phyloP scores from a whole-genome alignment of 92 coral and sea anemone species.

The Palythoa caribaeorum region DNA sequence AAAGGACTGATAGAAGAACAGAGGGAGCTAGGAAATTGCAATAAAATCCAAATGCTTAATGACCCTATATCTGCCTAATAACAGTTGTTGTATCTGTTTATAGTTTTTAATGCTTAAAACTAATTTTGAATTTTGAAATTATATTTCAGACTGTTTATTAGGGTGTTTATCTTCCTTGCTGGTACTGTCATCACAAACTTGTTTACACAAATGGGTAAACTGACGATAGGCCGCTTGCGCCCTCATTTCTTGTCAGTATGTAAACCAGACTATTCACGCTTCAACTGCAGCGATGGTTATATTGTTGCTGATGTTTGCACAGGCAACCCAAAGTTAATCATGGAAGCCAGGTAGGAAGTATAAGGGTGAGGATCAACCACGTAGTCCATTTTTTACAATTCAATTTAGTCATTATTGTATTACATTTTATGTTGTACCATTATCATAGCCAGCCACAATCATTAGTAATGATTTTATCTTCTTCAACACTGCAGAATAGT shows the following conservation, averaged over 20 bases:
- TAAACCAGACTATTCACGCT: slow-evolving; percentile 79
- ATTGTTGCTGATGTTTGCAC: slow-evolving; percentile 82
- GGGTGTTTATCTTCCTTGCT: slow-evolving; percentile 78
- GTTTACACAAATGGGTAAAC: slow-evolving; percentile 93
- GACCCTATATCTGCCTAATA: background rate
- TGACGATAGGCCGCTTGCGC: slow-evolving; percentile 88
- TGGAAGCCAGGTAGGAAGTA: slow-evolving; percentile 80
- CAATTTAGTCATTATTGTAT: no score
- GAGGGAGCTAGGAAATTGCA: no score
- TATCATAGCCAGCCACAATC: no score
- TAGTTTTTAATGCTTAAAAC: background rate
- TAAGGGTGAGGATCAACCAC: background rate
- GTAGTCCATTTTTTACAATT: no score
- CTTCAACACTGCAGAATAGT: no score
- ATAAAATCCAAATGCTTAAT: no score
- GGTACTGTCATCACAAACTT: slow-evolving; percentile 87
- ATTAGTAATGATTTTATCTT: no score
- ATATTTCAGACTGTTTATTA: slow-evolving; percentile 61
- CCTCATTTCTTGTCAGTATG: slow-evolving; percentile 93
- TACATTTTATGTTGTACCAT: no score
- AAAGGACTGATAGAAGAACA: no score
- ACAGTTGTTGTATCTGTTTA: background rate
- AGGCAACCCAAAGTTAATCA: slow-evolving; percentile 78
- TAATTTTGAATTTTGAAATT: background rate
- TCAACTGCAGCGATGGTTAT: slow-evolving; percentile 81